A percentile compares a stretch with the other conserved stretches of the same genome.
Conservation (phyloP, 2,113 vertebrate species). For the Lasiurus borealis region DNA sequence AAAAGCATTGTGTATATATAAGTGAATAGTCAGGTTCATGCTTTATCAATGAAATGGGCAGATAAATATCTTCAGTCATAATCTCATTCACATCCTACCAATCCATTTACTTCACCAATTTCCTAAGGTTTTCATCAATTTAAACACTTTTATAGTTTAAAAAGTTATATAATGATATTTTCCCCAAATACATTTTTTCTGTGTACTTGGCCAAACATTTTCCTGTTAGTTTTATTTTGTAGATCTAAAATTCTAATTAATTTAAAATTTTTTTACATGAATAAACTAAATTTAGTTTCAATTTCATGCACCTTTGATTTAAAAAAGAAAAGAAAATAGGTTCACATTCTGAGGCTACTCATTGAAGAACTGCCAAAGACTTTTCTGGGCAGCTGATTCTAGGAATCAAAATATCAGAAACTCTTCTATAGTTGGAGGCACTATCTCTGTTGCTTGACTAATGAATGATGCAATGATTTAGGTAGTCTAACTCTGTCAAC, state of each 20-base stretch:
- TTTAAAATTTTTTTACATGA: not conserved
- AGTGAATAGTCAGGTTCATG: conserved; percentile 11
- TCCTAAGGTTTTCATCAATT: not conserved
- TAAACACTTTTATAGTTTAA: not conserved
- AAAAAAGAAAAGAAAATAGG: not conserved
- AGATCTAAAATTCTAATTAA: not conserved
- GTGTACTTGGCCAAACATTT: not conserved
- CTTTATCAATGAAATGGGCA: conserved; percentile 3
- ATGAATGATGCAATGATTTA: not conserved
- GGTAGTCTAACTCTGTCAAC: not conserved
- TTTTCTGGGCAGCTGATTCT: not conserved
- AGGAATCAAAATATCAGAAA: not conserved
- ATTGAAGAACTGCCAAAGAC: not conserved
- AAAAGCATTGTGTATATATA: conserved; percentile 38
- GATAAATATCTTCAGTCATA: conserved; percentile 39
- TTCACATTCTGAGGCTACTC: not conserved
- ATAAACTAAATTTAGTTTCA: not conserved
- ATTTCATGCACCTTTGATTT: not conserved
- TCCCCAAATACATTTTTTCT: not conserved
- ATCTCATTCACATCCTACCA: not conserved
- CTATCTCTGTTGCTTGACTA: not conserved
- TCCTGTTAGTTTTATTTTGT: not conserved
- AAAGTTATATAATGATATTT: conserved; percentile 9
- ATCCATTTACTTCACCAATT: not conserved
- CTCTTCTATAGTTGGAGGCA: not conserved